A percentile compares a stretch with the other conserved stretches of the same genome.
Conservation (phyloP, 2,888 invertebrate species). For the Acleris sparsana region DNA sequence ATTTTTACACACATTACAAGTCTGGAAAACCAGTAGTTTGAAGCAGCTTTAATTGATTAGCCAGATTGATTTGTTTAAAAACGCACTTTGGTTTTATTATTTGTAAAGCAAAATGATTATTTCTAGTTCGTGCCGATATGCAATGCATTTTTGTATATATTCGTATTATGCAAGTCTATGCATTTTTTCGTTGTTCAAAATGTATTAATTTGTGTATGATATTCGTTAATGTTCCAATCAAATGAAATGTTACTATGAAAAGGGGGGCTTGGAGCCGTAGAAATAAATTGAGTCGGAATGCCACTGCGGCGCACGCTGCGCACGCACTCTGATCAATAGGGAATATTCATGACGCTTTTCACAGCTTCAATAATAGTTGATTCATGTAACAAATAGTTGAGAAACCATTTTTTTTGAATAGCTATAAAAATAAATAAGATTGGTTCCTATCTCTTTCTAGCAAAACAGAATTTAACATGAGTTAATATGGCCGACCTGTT, state of each 20-base stretch:
- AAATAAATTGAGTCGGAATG: no score
- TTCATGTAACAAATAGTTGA: no score
- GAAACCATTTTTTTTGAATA: no score
- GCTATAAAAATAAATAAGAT: no score
- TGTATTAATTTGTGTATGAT: slow-evolving; percentile 11
- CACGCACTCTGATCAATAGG: no score
- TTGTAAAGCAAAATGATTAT: slow-evolving; percentile 2
- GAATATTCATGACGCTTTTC: no score
- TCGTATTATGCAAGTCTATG: slow-evolving; percentile 6
- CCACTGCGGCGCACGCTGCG: no score
- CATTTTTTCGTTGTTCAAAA: slow-evolving; percentile 32
- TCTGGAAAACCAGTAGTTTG: not conserved
- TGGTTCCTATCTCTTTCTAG: no score
- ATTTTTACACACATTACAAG: not conserved
- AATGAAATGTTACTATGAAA: not conserved
- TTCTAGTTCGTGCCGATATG: not conserved
- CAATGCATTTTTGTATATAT: slow-evolving; percentile 19
- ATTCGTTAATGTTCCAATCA: slow-evolving; percentile 7
- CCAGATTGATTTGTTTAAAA: not conserved
- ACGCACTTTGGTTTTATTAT: not conserved
- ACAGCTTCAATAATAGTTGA: no score
- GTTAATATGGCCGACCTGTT: no score
- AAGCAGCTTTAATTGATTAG: not conserved
- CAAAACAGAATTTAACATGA: no score
- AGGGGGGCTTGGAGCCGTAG: no score